A percentile compares a stretch with the other conserved stretches of the same genome.
phyloP scores from a whole-genome alignment of 2,113 vertebrate genomes.

The Ascaphus truei region DNA sequence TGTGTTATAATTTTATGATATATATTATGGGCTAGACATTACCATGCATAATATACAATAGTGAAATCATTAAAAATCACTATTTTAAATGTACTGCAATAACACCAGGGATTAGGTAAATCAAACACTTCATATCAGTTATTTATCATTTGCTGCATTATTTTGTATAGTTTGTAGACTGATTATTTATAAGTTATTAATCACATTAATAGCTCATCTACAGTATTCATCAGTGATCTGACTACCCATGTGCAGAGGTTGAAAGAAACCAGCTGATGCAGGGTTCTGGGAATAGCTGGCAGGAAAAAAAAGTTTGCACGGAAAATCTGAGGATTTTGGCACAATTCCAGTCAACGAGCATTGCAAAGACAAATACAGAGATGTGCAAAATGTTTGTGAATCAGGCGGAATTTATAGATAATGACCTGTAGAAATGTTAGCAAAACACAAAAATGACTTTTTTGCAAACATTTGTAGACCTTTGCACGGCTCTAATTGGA shows the following conservation, averaged over 20 bases:
- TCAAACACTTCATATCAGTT: constrained; percentile 10
- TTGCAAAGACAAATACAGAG: too few relatives aligned
- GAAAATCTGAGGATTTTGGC: too few relatives aligned
- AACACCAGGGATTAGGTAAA: constrained; percentile 13
- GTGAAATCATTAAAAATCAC: constrained; percentile 8
- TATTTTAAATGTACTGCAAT: constrained; percentile 1
- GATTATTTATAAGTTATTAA: too few relatives aligned
- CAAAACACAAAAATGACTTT: too few relatives aligned
- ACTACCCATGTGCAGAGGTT: neutral
- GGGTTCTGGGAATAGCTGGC: neutral
- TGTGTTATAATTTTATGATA: neutral
- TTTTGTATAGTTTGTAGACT: constrained; percentile 16
- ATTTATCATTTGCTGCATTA: neutral
- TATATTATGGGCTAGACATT: neutral
- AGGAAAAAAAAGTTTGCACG: too few relatives aligned
- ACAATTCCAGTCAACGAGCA: too few relatives aligned
- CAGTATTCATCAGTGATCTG: constrained; percentile 14
- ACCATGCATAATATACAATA: constrained; percentile 9
- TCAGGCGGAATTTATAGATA: too few relatives aligned
- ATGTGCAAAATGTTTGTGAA: too few relatives aligned
- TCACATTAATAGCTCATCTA: constrained; percentile 21
- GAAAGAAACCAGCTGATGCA: neutral
- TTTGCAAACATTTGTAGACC: too few relatives aligned
- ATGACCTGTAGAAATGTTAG: too few relatives aligned
- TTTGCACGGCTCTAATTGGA: too few relatives aligned